These are phyloP conservation scores for Temnothorax curvispinosus DNA, from an alignment of 1,140 invertebrate genomes.

Conservation along the genomic window DNA sequence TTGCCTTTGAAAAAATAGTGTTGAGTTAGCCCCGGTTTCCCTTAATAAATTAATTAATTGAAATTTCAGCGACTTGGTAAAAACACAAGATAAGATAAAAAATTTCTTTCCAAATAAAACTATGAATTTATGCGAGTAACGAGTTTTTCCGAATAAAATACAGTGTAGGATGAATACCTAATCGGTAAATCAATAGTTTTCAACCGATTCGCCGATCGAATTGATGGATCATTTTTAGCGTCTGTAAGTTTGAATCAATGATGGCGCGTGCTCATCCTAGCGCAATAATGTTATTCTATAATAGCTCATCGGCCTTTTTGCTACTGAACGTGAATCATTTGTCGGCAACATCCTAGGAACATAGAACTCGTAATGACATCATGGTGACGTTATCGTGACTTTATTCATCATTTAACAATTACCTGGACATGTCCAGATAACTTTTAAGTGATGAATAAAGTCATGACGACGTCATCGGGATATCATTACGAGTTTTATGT, in stretches of 20 bases:
- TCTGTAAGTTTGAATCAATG: neutral
- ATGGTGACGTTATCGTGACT: too few species aligned
- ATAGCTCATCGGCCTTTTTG: neutral
- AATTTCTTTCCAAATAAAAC: neutral
- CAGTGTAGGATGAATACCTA: too few species aligned
- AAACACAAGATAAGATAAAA: neutral
- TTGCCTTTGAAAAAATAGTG: too few species aligned
- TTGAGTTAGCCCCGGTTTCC: too few species aligned
- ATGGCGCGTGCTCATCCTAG: neutral
- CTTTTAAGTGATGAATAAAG: too few species aligned
- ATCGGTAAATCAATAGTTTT: neutral
- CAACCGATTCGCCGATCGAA: neutral
- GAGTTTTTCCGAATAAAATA: neutral
- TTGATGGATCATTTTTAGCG: neutral
- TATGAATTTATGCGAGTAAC: neutral
- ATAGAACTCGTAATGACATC: neutral
- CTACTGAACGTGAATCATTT: conserved; percentile 14
- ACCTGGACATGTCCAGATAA: too few species aligned
- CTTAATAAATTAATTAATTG: neutral
- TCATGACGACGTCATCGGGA: too few species aligned
- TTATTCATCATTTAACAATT: too few species aligned
- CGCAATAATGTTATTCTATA: neutral
- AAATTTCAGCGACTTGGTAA: neutral
- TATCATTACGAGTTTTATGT: too few species aligned
- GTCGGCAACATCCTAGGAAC: neutral